Percentiles rank a stretch among this genome's conserved stretches.
These are phyloP conservation scores for Fragum sueziense DNA, from an alignment of 2,888 invertebrate species.

Conservation along the genomic window DNA sequence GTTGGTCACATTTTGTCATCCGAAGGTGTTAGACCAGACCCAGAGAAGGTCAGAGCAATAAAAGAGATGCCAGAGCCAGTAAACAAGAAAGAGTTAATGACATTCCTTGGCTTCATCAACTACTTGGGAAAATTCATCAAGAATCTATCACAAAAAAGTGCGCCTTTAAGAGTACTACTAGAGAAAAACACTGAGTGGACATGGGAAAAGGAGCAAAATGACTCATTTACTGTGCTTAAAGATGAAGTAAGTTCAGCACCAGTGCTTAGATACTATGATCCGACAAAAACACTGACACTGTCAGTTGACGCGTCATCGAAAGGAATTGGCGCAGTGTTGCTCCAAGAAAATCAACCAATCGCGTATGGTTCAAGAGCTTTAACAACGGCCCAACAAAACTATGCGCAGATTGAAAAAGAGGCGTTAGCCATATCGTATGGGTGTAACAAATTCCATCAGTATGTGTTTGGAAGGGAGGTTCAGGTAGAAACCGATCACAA, in stretches of 20 bases:
- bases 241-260: constrained; percentile 45
- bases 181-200: constrained; percentile 32
- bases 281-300: constrained; percentile 29
- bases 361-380: constrained; percentile 39
- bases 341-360: constrained; percentile 52
- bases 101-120: constrained; percentile 57
- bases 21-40: constrained; percentile 41
- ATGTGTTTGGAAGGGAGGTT: constrained; percentile 26
- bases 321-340: constrained; percentile 59
- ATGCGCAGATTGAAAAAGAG: constrained; percentile 38
- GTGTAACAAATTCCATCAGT: constrained; percentile 35
- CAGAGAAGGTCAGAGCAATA: constrained; percentile 42
- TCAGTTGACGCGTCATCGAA: constrained; percentile 61
- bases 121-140: constrained; percentile 53
- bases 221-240: constrained; percentile 58
- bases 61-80: constrained; percentile 26
- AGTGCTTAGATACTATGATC: constrained; percentile 50
- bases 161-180: constrained; percentile 55
- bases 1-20: constrained; percentile 48
- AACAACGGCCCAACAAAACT: constrained; percentile 19
- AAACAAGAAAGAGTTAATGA: constrained; percentile 32
- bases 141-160: constrained; percentile 46
- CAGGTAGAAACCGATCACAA: constrained; percentile 36
- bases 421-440: constrained; percentile 28
- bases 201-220: constrained; percentile 45